Evolutionary conservation across 2,113 vertebrate species (phyloP).

Genomic region (Lamprologus tigripictilis): DNA sequence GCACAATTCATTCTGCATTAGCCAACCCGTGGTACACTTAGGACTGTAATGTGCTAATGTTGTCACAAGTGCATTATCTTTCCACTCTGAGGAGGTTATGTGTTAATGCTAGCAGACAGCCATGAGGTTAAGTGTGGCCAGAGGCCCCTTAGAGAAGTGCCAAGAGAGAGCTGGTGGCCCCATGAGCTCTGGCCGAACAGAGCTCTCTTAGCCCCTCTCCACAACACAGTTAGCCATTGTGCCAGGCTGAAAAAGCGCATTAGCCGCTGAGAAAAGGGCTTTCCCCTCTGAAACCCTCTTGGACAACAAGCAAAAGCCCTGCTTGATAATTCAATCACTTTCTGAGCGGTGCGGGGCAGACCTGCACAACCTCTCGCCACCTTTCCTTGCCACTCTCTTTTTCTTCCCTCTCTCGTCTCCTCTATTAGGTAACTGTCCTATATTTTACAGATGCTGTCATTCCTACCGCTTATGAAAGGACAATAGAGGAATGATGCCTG

Average conservation of each 20-base stretch:
- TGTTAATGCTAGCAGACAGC: constrained; percentile 51
- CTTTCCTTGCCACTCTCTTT: neutral
- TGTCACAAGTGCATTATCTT: constrained; percentile 27
- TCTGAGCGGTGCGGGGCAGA: constrained; percentile 7
- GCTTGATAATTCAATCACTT: constrained; percentile 71
- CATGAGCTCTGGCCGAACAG: constrained; percentile 47
- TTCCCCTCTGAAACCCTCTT: constrained; percentile 44
- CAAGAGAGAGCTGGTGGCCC: constrained; percentile 62
- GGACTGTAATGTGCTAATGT: constrained; percentile 14
- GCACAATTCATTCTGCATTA: neutral
- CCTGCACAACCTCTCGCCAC: neutral
- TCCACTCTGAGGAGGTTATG: constrained; percentile 25
- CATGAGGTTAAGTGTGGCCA: constrained; percentile 60
- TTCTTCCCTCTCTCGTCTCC: constrained; percentile 18
- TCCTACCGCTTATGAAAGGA: constrained; percentile 58
- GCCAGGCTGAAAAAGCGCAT: constrained; percentile 61
- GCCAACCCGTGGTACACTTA: neutral
- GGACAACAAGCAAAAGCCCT: constrained; percentile 59
- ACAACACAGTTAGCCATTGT: constrained; percentile 64
- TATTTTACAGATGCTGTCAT: constrained; percentile 57
- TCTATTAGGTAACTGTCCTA: constrained; percentile 62
- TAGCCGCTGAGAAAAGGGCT: constrained; percentile 57
- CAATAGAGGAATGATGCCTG: constrained; percentile 57
- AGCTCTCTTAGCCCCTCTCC: constrained; percentile 53
- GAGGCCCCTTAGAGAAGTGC: constrained; percentile 51